These are phyloP conservation scores for Chelonia mydas DNA, from an alignment of 2,797 vertebrate species.

Conservation along the genomic window DNA sequence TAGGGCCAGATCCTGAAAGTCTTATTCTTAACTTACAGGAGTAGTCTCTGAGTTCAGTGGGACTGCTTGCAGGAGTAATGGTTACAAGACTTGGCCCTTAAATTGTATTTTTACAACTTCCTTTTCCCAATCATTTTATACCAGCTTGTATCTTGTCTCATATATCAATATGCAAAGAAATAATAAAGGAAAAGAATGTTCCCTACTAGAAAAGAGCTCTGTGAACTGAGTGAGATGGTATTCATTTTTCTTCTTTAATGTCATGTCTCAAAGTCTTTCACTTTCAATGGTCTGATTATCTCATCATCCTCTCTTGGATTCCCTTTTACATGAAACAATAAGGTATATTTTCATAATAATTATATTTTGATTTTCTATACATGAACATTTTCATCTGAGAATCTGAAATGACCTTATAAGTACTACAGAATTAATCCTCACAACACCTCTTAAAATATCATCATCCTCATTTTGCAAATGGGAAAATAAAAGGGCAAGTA, in stretches of 20 bases:
- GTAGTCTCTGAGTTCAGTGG: background rate
- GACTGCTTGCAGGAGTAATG: background rate
- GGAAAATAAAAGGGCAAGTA: constrained; percentile 1
- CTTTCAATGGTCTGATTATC: constrained; percentile 65
- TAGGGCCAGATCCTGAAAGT: background rate
- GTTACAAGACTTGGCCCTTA: background rate
- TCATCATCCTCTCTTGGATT: constrained; percentile 56
- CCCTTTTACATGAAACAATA: constrained; percentile 59
- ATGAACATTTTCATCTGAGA: constrained; percentile 34
- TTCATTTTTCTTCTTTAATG: constrained; percentile 37
- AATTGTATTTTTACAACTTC: constrained; percentile 29
- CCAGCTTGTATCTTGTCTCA: constrained; percentile 37
- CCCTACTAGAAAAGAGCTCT: constrained; percentile 14
- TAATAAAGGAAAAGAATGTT: constrained; percentile 34
- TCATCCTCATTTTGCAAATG: background rate
- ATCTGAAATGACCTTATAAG: constrained; percentile 36
- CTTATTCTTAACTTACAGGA: background rate
- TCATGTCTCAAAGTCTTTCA: constrained; percentile 37
- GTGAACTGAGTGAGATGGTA: constrained; percentile 5
- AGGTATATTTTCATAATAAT: constrained; percentile 66
- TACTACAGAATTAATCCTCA: constrained; percentile 49
- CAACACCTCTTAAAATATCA: constrained; percentile 49
- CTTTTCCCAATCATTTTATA: background rate
- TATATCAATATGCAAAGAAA: constrained; percentile 17
- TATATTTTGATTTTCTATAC: constrained; percentile 66